Conservation (phyloP, 2,888 invertebrate species). For the Xylota segnis region DNA sequence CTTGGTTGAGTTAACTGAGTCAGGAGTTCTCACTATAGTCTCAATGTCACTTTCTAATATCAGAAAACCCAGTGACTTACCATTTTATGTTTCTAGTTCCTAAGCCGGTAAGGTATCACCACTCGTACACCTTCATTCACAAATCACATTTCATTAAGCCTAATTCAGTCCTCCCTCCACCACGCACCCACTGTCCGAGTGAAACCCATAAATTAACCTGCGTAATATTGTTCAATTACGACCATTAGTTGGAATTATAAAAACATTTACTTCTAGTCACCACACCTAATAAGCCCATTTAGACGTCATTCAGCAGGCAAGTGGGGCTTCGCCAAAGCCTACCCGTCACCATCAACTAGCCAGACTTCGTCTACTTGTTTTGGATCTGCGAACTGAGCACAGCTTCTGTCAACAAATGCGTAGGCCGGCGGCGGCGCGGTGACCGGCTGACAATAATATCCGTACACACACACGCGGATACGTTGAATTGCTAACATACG, state of each 20-base stretch:
- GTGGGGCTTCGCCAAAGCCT: constrained; percentile 13
- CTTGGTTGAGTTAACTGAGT: too few relatives aligned
- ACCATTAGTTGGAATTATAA: constrained; percentile 53
- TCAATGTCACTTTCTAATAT: too few relatives aligned
- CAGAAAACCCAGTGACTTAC: too few relatives aligned
- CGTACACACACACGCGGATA: constrained; percentile 9
- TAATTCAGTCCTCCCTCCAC: neutral
- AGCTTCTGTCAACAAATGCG: constrained; percentile 43
- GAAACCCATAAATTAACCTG: constrained; percentile 52
- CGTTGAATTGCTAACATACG: constrained; percentile 12
- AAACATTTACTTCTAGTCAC: constrained; percentile 45
- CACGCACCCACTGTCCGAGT: neutral
- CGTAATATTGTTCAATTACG: constrained; percentile 52
- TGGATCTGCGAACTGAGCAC: neutral
- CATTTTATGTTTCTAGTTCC: neutral
- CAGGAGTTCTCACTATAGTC: too few relatives aligned
- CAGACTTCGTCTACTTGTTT: constrained; percentile 9
- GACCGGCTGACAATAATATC: constrained; percentile 23
- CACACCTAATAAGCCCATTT: constrained; percentile 49
- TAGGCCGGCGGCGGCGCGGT: constrained; percentile 27
- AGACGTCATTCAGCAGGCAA: constrained; percentile 11
- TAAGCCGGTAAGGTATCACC: neutral
- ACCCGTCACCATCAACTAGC: constrained; percentile 9
- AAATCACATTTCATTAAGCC: neutral
- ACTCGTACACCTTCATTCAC: neutral